Evolutionary conservation across 2,113 vertebrate genomes (phyloP).

Genomic region (Holacanthus passer): DNA sequence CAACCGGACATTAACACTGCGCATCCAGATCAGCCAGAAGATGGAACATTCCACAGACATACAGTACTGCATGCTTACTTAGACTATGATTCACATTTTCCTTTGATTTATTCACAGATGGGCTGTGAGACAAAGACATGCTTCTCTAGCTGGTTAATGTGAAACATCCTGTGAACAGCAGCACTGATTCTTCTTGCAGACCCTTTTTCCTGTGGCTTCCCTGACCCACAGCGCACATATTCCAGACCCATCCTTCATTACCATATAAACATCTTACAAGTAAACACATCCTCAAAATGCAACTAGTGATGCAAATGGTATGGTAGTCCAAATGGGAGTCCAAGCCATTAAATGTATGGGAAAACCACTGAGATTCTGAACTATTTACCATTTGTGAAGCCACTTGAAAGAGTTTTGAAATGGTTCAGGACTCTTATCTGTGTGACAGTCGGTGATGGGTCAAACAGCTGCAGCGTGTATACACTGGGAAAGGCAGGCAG

Average conservation of each 20-base stretch:
- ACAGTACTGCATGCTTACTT: constrained; percentile 17
- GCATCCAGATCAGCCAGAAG: constrained; percentile 1
- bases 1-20: constrained; percentile 46
- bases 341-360: constrained; percentile 5
- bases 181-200: constrained; percentile 43
- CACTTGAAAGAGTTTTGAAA: constrained; percentile 41
- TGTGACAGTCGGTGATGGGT: constrained; percentile 44
- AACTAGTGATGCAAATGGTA: neutral
- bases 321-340: constrained; percentile 36
- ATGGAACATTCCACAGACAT: constrained; percentile 63
- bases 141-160: constrained; percentile 63
- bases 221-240: constrained; percentile 24
- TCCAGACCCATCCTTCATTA: constrained; percentile 5
- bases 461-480: constrained; percentile 72
- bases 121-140: constrained; percentile 53
- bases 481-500: constrained; percentile 46
- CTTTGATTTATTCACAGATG: constrained; percentile 63
- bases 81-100: constrained; percentile 54
- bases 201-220: constrained; percentile 52
- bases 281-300: constrained; percentile 12
- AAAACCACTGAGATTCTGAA: neutral
- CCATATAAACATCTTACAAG: neutral
- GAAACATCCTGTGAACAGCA: constrained; percentile 66
- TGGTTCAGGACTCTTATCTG: constrained; percentile 23
- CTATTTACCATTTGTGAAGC: constrained; percentile 39